Percentiles rank a stretch among this genome's conserved stretches.
Conservation (phyloP, 1,140 invertebrate species). For the Drosophila nebulosa region DNA sequence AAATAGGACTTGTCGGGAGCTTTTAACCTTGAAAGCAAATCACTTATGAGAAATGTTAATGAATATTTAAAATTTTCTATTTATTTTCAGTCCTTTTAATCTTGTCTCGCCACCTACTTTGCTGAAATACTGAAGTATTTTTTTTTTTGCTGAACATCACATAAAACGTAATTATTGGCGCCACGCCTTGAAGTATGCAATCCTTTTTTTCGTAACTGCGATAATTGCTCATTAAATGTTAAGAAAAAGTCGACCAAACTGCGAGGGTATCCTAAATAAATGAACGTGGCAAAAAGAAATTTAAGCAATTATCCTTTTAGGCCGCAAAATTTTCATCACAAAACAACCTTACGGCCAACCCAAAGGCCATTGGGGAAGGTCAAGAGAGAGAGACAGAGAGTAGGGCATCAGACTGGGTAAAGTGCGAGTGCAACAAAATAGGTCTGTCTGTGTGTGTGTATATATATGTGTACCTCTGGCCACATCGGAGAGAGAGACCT, state of each 20-base stretch:
- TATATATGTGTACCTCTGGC: too few species aligned
- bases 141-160: not conserved
- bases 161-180: not conserved
- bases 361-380: constrained; percentile 62
- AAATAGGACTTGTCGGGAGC: too few species aligned
- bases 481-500: too few species aligned
- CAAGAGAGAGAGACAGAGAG: constrained; percentile 15
- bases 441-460: not conserved
- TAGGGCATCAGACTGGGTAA: not conserved
- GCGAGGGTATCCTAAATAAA: not conserved
- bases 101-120: not conserved
- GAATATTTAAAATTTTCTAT: not conserved
- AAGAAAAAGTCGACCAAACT: not conserved
- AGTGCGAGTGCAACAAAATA: not conserved
- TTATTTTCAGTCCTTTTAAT: not conserved
- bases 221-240: constrained; percentile 1
- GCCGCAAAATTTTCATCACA: constrained; percentile 13
- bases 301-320: constrained; percentile 55
- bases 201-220: not conserved
- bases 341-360: constrained; percentile 21
- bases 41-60: not conserved
- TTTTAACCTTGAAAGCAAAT: too few species aligned
- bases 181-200: not conserved
- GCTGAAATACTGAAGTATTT: too few species aligned
- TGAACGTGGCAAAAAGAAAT: constrained; percentile 10